A percentile compares a stretch with the other conserved stretches of the same genome.
These are phyloP conservation scores for Gasterosteus nipponicus DNA, from an alignment of 2,113 vertebrate species.

Conservation along the genomic window DNA sequence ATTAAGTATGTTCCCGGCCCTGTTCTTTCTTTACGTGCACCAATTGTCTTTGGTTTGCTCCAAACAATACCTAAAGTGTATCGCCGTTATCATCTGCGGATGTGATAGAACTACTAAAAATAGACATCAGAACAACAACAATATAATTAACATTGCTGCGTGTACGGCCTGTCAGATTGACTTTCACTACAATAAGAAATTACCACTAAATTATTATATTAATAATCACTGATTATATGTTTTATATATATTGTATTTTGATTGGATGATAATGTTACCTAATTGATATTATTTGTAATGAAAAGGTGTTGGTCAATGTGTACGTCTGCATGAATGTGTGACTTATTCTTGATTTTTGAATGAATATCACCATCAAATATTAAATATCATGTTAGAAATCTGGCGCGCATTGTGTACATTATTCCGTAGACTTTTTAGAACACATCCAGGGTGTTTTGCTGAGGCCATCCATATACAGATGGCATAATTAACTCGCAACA, in stretches of 20 bases:
- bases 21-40: slow-evolving; percentile 9
- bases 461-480: not conserved
- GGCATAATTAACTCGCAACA: not conserved
- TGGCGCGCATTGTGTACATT: not conserved
- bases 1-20: not conserved
- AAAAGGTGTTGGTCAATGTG: not conserved
- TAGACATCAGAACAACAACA: not conserved
- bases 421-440: not conserved
- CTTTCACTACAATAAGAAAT: not conserved
- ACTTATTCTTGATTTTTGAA: not conserved
- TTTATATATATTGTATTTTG: not conserved
- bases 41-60: slow-evolving; percentile 22
- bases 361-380: not conserved
- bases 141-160: not conserved
- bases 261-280: not conserved
- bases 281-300: not conserved
- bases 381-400: too few relatives aligned
- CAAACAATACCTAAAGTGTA: slow-evolving; percentile 36
- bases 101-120: slow-evolving; percentile 11
- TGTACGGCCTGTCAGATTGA: not conserved
- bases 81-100: slow-evolving; percentile 16
- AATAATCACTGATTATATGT: not conserved
- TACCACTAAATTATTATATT: not conserved
- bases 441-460: slow-evolving; percentile 1
- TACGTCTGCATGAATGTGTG: not conserved